Evolutionary conservation across 1,140 invertebrate species (phyloP).

Genomic region (Agrilus planipennis): DNA sequence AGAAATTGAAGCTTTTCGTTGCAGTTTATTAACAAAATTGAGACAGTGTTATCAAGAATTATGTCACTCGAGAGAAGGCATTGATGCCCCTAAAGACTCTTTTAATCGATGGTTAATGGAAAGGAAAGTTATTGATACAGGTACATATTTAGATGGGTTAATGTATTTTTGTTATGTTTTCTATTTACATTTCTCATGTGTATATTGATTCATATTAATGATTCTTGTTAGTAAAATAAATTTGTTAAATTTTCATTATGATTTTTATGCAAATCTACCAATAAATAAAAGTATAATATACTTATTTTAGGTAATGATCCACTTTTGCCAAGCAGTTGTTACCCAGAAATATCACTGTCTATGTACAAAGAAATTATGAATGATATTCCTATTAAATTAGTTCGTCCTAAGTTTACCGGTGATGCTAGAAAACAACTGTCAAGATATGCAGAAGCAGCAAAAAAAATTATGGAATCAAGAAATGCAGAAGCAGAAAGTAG

Average conservation of each 20-base stretch:
- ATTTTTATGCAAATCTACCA: not conserved
- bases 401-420: conserved; percentile 87
- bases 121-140: conserved; percentile 77
- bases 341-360: conserved; percentile 82
- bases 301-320: conserved; percentile 71
- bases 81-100: conserved; percentile 91
- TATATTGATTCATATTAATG: not conserved
- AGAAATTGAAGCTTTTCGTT: conserved; percentile 75
- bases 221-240: not conserved
- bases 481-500: conserved; percentile 86
- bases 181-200: not conserved
- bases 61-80: conserved; percentile 85
- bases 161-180: not conserved
- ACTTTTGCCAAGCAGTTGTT: conserved; percentile 79
- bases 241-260: not conserved
- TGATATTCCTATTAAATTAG: conserved; percentile 92
- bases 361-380: conserved; percentile 99
- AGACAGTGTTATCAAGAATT: conserved; percentile 87
- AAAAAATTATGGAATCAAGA: conserved; percentile 90
- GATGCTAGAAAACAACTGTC: conserved; percentile 94
- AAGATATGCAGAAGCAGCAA: conserved; percentile 90
- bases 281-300: conserved; percentile 25
- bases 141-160: conserved; percentile 11
- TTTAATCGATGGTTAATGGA: conserved; percentile 96
- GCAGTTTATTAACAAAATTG: conserved; percentile 67